phyloP scores from a whole-genome alignment of 1,140 invertebrate genomes.

The Whitmania pigra region DNA sequence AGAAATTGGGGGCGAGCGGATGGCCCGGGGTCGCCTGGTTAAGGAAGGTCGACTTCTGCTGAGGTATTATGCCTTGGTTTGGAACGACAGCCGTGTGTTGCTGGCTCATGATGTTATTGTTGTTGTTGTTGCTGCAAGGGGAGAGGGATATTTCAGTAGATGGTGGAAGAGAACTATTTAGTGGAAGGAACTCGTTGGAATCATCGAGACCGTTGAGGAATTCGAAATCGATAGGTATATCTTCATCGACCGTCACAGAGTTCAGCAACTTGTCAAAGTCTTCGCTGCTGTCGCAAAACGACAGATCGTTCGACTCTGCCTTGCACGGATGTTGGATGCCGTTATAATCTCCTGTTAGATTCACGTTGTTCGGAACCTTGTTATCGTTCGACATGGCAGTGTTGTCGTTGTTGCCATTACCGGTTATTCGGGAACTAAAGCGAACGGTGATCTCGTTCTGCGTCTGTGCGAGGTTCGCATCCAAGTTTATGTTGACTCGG shows the following conservation, averaged over 20 bases:
- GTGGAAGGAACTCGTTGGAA: background rate
- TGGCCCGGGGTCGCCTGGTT: background rate
- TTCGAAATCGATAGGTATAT: background rate
- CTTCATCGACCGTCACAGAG: background rate
- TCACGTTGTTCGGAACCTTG: background rate
- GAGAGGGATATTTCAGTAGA: background rate
- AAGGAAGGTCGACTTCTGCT: background rate
- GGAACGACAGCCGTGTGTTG: background rate
- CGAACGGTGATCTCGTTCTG: slow-evolving; percentile 3
- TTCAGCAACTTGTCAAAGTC: background rate
- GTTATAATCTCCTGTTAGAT: background rate
- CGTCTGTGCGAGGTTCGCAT: background rate
- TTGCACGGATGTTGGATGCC: background rate
- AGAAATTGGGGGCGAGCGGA: background rate
- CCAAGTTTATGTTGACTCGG: slow-evolving; percentile 5
- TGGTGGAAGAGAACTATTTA: no score
- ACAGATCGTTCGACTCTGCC: background rate
- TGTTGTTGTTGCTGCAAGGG: background rate
- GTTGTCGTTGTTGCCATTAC: background rate
- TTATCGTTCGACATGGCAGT: background rate
- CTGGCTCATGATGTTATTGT: background rate
- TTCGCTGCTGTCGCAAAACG: background rate
- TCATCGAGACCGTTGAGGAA: slow-evolving; percentile 9
- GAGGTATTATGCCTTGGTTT: background rate
- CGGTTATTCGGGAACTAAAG: background rate